Evolutionary conservation across 2,113 vertebrate species (phyloP), one percentile per base, ranked within the genome.

Genomic region (Ictalurus punctatus): DNA sequence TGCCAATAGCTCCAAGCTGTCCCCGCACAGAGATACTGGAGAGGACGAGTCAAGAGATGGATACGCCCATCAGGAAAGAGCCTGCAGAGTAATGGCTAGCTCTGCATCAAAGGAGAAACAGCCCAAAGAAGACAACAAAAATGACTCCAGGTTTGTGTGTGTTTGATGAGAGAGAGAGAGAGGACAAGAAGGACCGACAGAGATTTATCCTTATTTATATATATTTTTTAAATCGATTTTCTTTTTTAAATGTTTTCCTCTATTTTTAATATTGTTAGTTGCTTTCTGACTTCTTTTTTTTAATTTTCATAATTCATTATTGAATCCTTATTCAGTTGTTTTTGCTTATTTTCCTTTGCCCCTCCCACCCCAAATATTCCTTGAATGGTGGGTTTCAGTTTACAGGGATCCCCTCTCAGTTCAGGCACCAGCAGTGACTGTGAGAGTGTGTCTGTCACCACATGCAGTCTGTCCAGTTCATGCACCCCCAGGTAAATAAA

Each of bases 371-470:
- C 89, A 90, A 91, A 27, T 83, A 40, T 88, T 94, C 61, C 67
- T 76, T 83, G 63, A 71, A 63, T 90, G 87, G 52, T 88, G 78
- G 74, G 93, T 93, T 93, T 91, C 95, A 97, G 97, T 97, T 97
- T 95, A 94, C 96, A 96, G 94, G 96, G 94, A 93, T 97, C 97
- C 83, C 96, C 96, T 91, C 95, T 96, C 95, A 97, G 96, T 95
- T 97, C 97, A 94, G 93, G 95, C 94, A 97, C 95, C 96, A 96
- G 96, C 96, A 97, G 96, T 97, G 97, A 97, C 95, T 97, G 95
- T 96, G 97, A 97, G 90, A 97, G 96, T 96, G 97, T 97, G 93
- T 97, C 97, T 93, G 96, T 97, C 95, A 97, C 97, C 94, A 96
- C 97, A 92, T 97, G 97, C 96, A 98, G 97, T 96, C 96, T 97